Base-by-base conservation (phyloP, 2,113 vertebrate genomes). In the Amphiprion percula region DNA sequence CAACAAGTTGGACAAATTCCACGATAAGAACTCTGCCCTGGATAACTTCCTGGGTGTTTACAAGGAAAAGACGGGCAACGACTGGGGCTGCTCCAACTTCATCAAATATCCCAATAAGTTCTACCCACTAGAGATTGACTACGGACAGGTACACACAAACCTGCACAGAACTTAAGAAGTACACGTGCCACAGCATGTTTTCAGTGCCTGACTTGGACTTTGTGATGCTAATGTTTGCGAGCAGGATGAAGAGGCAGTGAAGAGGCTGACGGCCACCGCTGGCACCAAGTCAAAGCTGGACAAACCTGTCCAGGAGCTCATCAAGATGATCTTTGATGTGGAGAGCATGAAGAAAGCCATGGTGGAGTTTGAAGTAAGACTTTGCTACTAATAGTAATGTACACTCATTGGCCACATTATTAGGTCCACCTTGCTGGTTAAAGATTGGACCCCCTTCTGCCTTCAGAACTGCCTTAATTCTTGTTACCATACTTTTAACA, bases 331-430 rank as follows among this genome's bases (percentile, higher is more conserved):
- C 84, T 99, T 99, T 81, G 98, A 99, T 54, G 97, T 99, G 74
- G 98, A 99, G 73, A 99, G 97, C 92, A 99, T 99, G 98, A 99
- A 99, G 92, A 99, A 99, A 84, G 98, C 98, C 53, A 97, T 99
- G 98, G 98, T 99, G 91, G 98, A 99, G 86, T 99, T 98, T 82
- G 98, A 99, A 97, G 98, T 99, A 1, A 67, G 60, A 33, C 11
- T 15, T 52, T 67, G 19, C 26, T 26, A 26, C 26, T 26, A 2
- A 26, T 26, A 26, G 26, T 26, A 26, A 26, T 26, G 3, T 26
- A 3, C 26, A 26, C 3, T 26, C 26, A 26, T 3, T 26, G 26
- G 26, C 2, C 26, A 3, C 26, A 2, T 26, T 26, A 26, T 26
- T 26, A 26, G 26, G 26, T 26, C 2, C 26, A 26, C 2, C 3